A percentile compares a stretch with the other conserved stretches of the same genome.
Evolutionary conservation across 2,797 vertebrate species (phyloP).

Genomic region (Gymnoscopelus braueri): DNA sequence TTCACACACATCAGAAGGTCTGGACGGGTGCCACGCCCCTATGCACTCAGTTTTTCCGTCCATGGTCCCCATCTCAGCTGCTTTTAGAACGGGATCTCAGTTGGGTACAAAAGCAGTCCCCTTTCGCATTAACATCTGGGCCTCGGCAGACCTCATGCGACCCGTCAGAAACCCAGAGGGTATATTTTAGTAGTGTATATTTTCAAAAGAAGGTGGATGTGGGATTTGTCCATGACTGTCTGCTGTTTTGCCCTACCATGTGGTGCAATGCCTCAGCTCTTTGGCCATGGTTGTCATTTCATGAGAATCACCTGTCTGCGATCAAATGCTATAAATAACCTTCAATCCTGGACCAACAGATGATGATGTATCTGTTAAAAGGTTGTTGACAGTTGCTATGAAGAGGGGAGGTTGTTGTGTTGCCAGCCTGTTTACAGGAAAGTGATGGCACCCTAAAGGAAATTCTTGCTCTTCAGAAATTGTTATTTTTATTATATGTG

Average conservation of each 20-base stretch:
- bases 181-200: constrained; percentile 53
- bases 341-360: constrained; percentile 44
- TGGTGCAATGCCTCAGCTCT: no score
- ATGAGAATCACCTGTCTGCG: no score
- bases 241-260: constrained; percentile 16
- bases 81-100: constrained; percentile 67
- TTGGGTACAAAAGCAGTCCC: constrained; percentile 69
- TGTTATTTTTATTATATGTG: constrained; percentile 26
- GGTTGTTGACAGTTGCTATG: no score
- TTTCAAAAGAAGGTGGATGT: constrained; percentile 41
- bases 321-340: constrained; percentile 11
- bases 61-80: constrained; percentile 54
- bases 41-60: constrained; percentile 75
- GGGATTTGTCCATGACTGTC: constrained; percentile 25
- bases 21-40: constrained; percentile 70
- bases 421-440: no score
- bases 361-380: constrained; percentile 18
- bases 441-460: no score
- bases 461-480: no score
- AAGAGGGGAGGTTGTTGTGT: no score
- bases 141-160: constrained; percentile 34
- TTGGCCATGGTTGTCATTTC: no score
- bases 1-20: constrained; percentile 59
- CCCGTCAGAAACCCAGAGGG: constrained; percentile 45
- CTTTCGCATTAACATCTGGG: constrained; percentile 53